A percentile compares a stretch with the other conserved stretches of the same genome.
phyloP scores from a whole-genome alignment of 1,140 invertebrate genomes.

The Ridgeia piscesae region DNA sequence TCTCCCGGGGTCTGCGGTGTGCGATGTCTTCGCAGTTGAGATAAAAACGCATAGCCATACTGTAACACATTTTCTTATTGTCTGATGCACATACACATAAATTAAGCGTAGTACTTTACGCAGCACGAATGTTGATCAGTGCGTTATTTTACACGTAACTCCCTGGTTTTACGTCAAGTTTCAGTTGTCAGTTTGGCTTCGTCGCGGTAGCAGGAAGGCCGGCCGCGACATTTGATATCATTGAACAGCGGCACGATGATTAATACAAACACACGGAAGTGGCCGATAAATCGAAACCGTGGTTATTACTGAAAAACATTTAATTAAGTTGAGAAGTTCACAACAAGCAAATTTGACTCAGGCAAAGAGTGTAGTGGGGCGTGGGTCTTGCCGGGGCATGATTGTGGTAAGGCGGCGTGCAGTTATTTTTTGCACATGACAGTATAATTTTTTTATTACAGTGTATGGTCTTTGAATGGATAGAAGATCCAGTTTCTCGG shows the following conservation, averaged over 20 bases:
- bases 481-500: no score
- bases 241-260: not conserved
- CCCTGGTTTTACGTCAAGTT: not conserved
- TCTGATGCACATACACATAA: not conserved
- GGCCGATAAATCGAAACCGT: not conserved
- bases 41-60: not conserved
- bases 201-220: not conserved
- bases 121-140: not conserved
- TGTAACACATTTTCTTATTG: not conserved
- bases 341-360: no score
- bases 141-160: not conserved
- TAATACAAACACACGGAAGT: not conserved
- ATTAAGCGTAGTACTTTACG: not conserved
- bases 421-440: no score
- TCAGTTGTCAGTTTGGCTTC: not conserved
- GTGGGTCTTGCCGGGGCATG: no score
- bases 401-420: no score
- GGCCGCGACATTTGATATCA: not conserved
- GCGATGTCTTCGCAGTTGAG: not conserved
- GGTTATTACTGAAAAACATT: not conserved
- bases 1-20: not conserved
- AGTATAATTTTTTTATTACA: no score
- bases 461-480: no score
- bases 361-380: no score
- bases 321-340: not conserved